These are phyloP conservation scores for Taenaris catops DNA, from an alignment of 2,888 invertebrate genomes.

Conservation along the genomic window DNA sequence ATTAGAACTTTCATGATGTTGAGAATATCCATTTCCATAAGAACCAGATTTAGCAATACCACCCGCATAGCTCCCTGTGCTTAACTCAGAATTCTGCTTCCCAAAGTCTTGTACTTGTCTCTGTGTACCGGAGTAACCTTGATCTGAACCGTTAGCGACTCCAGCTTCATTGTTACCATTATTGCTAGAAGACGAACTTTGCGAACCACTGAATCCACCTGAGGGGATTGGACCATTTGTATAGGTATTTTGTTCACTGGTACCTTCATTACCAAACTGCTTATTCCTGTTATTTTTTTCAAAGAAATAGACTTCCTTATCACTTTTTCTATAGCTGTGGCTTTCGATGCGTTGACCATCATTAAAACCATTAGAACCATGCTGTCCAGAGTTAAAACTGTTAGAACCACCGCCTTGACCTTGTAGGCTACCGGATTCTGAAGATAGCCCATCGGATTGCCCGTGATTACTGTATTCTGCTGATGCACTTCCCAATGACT, in stretches of 20 bases:
- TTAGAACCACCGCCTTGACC: conserved; percentile 5
- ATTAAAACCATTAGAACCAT: too few relatives aligned
- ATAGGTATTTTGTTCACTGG: conserved; percentile 10
- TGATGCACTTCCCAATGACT: background rate
- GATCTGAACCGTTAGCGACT: conserved; percentile 2
- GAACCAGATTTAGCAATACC: background rate
- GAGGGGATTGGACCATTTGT: conserved; percentile 5
- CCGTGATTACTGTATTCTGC: background rate
- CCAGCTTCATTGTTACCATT: conserved; percentile 8
- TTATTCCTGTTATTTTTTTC: conserved; percentile 29
- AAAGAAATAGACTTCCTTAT: conserved; percentile 34
- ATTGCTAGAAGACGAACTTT: conserved; percentile 12
- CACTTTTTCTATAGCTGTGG: conserved; percentile 19
- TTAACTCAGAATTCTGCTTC: too few relatives aligned
- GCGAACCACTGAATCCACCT: conserved; percentile 5
- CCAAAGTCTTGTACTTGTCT: background rate
- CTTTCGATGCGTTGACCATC: too few relatives aligned
- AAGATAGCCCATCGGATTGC: background rate
- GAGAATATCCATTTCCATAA: conserved; percentile 1
- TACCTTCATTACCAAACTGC: conserved; percentile 17
- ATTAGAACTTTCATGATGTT: background rate
- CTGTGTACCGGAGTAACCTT: background rate
- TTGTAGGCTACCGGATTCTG: conserved; percentile 1
- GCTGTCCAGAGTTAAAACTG: background rate
- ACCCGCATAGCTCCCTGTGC: too few relatives aligned